phyloP scores from a whole-genome alignment of 1,140 invertebrate genomes.

The Drosophila persimilis region DNA sequence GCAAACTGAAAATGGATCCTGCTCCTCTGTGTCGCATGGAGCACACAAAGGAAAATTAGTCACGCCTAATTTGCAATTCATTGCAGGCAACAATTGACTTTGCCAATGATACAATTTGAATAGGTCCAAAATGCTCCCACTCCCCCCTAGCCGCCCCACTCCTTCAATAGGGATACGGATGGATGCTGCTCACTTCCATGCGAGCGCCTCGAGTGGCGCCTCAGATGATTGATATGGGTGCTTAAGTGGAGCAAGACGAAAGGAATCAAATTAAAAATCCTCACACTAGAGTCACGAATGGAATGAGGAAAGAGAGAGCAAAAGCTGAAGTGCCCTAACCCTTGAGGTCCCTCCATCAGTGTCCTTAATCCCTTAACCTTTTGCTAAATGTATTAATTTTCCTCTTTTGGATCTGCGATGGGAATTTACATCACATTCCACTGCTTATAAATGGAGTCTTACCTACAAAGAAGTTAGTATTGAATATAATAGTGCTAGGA shows the following conservation, averaged over 20 bases:
- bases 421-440: no score
- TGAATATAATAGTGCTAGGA: no score
- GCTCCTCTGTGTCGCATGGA: constrained; percentile 4
- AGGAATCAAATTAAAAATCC: constrained; percentile 53
- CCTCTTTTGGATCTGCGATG: no score
- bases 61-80: constrained; percentile 74
- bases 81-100: constrained; percentile 67
- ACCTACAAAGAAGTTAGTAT: no score
- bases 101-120: constrained; percentile 67
- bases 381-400: no score
- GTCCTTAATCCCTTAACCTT: no score
- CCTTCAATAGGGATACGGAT: constrained; percentile 12
- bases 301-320: background rate
- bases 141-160: background rate
- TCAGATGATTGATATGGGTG: constrained; percentile 45
- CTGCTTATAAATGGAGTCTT: no score
- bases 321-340: background rate
- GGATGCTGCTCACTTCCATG: constrained; percentile 39
- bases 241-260: constrained; percentile 20
- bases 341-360: no score
- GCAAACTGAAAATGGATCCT: constrained; percentile 27
- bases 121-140: constrained; percentile 15
- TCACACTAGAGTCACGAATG: constrained; percentile 15
- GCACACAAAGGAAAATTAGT: constrained; percentile 73
- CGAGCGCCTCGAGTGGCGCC: constrained; percentile 40